phyloP scores from a whole-genome alignment of 2,113 vertebrate species.

The Alaudala cheleensis region DNA sequence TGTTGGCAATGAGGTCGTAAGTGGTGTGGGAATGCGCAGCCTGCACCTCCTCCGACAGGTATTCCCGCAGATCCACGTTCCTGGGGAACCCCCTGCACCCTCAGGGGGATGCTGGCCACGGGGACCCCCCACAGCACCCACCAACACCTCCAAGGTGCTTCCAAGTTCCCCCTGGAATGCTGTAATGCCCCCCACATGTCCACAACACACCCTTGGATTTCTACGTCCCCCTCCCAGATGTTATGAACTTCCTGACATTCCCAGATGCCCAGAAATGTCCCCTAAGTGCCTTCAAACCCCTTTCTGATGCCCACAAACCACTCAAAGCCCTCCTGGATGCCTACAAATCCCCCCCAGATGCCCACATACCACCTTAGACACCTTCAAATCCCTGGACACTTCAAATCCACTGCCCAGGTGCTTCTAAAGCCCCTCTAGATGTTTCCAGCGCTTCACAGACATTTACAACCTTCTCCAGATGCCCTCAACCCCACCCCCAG shows the following conservation, averaged over 20 bases:
- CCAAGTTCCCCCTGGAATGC: no score
- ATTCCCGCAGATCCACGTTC: slow-evolving; percentile 10
- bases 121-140: background rate
- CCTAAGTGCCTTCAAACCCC: background rate
- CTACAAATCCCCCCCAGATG: background rate
- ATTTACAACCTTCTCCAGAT: background rate
- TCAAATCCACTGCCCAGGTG: no score
- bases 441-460: background rate
- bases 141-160: background rate
- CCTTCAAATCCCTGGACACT: background rate
- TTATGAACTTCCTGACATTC: accelerated
- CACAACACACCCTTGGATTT: accelerated
- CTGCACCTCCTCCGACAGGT: background rate
- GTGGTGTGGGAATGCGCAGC: background rate
- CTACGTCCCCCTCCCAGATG: no score
- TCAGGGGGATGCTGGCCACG: background rate
- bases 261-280: accelerated
- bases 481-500: background rate
- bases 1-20: slow-evolving; percentile 12
- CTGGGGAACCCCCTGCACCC: background rate
- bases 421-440: background rate
- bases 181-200: no score
- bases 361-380: background rate
- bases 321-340: background rate
- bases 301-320: background rate